Conservation (phyloP, 2,888 invertebrate genomes). For the Anarsia innoxiella region DNA sequence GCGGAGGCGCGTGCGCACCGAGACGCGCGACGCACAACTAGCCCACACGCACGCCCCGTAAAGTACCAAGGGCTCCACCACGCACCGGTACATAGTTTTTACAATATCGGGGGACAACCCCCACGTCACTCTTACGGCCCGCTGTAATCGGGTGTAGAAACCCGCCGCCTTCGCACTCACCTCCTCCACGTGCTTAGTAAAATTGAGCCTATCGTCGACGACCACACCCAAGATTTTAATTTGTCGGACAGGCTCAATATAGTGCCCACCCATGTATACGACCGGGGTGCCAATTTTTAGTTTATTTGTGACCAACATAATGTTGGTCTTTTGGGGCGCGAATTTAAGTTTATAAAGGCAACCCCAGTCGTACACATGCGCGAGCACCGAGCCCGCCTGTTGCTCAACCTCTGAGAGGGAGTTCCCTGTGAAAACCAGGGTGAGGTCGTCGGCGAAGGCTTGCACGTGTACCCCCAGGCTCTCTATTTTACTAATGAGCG, state of each 20-base stretch:
- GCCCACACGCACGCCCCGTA: no score
- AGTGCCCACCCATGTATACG: neutral
- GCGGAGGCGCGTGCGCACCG: no score
- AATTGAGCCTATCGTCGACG: constrained; percentile 9
- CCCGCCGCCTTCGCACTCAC: constrained; percentile 4
- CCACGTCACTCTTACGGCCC: no score
- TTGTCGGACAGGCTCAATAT: neutral
- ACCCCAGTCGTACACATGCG: neutral
- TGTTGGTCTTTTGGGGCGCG: neutral
- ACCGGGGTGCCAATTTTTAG: neutral
- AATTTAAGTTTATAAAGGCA: neutral
- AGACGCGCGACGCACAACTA: no score
- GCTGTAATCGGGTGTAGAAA: no score
- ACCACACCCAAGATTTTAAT: constrained; percentile 6
- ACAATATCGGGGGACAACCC: no score
- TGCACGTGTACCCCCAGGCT: constrained; percentile 10
- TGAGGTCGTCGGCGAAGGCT: constrained; percentile 13
- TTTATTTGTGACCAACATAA: neutral
- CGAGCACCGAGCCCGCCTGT: neutral
- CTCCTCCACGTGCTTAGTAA: constrained; percentile 2
- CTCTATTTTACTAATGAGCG: constrained; percentile 5
- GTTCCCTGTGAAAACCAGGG: constrained; percentile 1
- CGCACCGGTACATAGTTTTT: no score
- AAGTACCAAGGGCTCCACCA: no score
- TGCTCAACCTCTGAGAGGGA: neutral